These are phyloP conservation scores for Platerodrilus igneus DNA, from an alignment of 2,888 invertebrate genomes.

Conservation along the genomic window DNA sequence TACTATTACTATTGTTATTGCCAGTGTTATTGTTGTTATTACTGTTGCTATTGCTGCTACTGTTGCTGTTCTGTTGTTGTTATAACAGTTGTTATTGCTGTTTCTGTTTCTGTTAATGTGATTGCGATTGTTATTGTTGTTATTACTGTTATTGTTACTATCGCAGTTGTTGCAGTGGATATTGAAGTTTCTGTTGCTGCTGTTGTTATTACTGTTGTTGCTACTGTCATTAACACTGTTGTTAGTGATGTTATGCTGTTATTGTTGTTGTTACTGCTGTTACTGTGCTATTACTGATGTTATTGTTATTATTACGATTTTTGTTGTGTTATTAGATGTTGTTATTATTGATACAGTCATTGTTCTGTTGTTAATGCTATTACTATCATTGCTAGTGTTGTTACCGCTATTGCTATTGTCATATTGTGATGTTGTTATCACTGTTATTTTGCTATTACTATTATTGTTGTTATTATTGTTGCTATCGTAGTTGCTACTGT, in stretches of 20 bases:
- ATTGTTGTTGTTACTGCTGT: not conserved
- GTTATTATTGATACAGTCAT: no score
- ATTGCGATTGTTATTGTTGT: not conserved
- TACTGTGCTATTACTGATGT: not conserved
- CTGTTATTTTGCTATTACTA: no score
- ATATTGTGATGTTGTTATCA: no score
- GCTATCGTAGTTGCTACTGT: no score
- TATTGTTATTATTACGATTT: no score
- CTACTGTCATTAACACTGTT: not conserved
- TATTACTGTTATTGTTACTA: not conserved
- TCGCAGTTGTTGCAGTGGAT: not conserved
- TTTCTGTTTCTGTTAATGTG: not conserved
- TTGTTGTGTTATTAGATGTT: no score
- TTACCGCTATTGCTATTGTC: no score
- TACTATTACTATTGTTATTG: no score
- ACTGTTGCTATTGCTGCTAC: not conserved
- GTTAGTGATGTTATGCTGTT: not conserved
- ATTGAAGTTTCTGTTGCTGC: not conserved
- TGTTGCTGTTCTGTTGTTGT: not conserved
- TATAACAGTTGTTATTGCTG: not conserved
- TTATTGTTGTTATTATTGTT: no score
- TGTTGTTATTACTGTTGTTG: not conserved
- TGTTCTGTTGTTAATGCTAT: no score
- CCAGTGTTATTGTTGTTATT: no score
- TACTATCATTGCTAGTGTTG: no score